phyloP scores from a whole-genome alignment of 2,113 vertebrate genomes.

The Takifugu flavidus region DNA sequence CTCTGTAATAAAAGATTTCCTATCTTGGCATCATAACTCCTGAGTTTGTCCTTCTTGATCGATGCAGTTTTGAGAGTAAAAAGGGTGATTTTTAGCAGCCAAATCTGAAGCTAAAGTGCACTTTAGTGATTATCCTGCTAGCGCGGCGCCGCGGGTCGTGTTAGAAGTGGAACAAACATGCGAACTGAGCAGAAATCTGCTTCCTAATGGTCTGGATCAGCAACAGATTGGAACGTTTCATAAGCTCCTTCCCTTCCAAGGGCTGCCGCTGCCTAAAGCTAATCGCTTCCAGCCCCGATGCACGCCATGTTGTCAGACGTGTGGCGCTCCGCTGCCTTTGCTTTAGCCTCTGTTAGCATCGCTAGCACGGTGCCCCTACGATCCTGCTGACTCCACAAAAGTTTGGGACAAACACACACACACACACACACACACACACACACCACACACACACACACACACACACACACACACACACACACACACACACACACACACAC shows the following conservation, averaged over 20 bases:
- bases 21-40: slow-evolving; percentile 79
- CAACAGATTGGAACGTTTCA: slow-evolving; percentile 7
- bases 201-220: not conserved
- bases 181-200: too few relatives aligned
- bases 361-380: not conserved
- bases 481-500: slow-evolving; percentile 19
- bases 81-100: not conserved
- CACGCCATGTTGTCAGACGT: too few relatives aligned
- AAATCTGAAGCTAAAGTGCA: too few relatives aligned
- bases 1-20: slow-evolving; percentile 99
- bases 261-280: slow-evolving; percentile 16
- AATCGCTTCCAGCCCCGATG: slow-evolving; percentile 20
- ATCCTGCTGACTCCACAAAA: slow-evolving; percentile 55
- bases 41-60: slow-evolving; percentile 57
- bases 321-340: not conserved
- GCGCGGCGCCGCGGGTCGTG: not conserved
- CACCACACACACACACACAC: slow-evolving; percentile 31
- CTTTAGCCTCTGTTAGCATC: not conserved
- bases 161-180: too few relatives aligned
- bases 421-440: slow-evolving; percentile 28
- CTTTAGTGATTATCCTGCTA: not conserved
- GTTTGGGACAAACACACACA: slow-evolving; percentile 25
- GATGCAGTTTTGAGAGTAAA: not conserved
- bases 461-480: slow-evolving; percentile 28
- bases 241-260: slow-evolving; percentile 25